Percentiles rank a stretch among this genome's conserved stretches.
Evolutionary conservation across 92 coral and sea anemone genomes (phyloP).

Genomic region (Bergia sp.): DNA sequence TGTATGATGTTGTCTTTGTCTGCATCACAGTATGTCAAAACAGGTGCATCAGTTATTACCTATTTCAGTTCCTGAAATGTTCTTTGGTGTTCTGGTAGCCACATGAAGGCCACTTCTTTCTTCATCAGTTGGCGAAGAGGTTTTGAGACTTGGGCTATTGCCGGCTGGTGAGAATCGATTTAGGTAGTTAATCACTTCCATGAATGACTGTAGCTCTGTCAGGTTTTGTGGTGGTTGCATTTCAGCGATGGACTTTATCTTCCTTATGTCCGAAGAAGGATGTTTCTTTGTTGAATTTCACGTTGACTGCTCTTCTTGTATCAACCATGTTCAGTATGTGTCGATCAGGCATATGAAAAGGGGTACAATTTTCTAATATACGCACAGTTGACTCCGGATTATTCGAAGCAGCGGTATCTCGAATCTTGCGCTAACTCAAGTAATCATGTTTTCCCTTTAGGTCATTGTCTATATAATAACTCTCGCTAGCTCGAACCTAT

Average conservation of each 20-base stretch:
- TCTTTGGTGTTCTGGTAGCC: slow-evolving; percentile 54
- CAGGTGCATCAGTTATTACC: slow-evolving; percentile 16
- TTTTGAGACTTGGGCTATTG: slow-evolving; percentile 23
- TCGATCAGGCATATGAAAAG: not conserved
- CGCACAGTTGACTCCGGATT: too few species aligned
- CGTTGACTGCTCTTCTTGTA: slow-evolving; percentile 47
- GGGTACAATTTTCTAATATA: too few species aligned
- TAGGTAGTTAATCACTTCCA: slow-evolving; percentile 59
- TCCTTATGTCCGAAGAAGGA: slow-evolving; percentile 66
- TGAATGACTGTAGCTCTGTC: slow-evolving; percentile 63
- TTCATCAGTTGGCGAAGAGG: slow-evolving; percentile 46
- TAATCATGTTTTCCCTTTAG: not conserved
- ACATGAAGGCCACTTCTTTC: slow-evolving; percentile 22
- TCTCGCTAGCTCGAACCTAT: too few species aligned
- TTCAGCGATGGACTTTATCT: slow-evolving; percentile 48
- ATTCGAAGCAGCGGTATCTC: too few species aligned
- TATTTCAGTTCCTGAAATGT: slow-evolving; percentile 49
- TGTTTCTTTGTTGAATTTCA: slow-evolving; percentile 68
- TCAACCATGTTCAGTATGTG: slow-evolving; percentile 64
- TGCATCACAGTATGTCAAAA: slow-evolving; percentile 21
- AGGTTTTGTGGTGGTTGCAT: slow-evolving; percentile 63
- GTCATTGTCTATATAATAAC: too few species aligned
- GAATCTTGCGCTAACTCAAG: too few species aligned
- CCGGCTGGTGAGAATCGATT: slow-evolving; percentile 33
- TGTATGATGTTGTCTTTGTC: slow-evolving; percentile 36